Conservation (phyloP, 2,113 vertebrate genomes). For the Noturus placidus region DNA sequence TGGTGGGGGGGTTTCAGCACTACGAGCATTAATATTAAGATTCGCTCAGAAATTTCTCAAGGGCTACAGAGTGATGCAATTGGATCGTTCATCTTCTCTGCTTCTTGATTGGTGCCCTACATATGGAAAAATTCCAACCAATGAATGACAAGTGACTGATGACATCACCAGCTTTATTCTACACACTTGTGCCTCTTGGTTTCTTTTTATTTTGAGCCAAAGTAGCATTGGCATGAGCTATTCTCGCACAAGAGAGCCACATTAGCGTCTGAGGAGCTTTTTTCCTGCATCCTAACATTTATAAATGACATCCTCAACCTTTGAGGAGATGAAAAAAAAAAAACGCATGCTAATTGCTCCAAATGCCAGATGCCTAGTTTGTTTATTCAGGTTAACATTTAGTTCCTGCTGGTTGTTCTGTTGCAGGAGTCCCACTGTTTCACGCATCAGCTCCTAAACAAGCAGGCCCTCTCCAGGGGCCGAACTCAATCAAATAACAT, state of each 20-base stretch:
- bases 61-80: constrained; percentile 42
- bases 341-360: constrained; percentile 34
- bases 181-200: constrained; percentile 2
- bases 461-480: constrained; percentile 61
- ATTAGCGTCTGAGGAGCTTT: constrained; percentile 8
- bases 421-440: constrained; percentile 62
- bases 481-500: constrained; percentile 41
- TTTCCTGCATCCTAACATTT: constrained; percentile 28
- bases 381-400: constrained; percentile 70
- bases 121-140: constrained; percentile 38
- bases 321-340: background rate
- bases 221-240: constrained; percentile 1
- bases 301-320: constrained; percentile 44
- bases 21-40: constrained; percentile 42
- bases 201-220: constrained; percentile 21
- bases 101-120: constrained; percentile 37
- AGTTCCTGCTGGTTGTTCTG: constrained; percentile 63
- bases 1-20: constrained; percentile 3
- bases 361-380: constrained; percentile 59
- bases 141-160: constrained; percentile 42
- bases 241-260: background rate
- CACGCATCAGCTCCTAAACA: constrained; percentile 68
- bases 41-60: constrained; percentile 25
- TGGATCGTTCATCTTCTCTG: constrained; percentile 37
- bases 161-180: constrained; percentile 34